Conservation (phyloP, 2,797 vertebrate genomes). For the Falco cherrug region DNA sequence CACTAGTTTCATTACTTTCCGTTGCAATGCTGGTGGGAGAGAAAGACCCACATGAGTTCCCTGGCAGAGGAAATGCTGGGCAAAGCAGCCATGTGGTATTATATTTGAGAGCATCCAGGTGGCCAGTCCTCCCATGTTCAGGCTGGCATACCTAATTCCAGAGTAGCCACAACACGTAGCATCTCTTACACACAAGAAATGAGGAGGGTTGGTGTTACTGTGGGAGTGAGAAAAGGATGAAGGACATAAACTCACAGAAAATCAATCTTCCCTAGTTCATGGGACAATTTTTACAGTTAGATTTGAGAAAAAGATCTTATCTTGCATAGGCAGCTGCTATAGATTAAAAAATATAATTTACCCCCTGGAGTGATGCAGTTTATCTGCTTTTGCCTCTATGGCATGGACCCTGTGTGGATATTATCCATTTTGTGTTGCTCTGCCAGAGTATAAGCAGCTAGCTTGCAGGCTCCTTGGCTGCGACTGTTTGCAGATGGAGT, state of each 20-base stretch:
- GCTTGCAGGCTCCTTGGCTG: neutral
- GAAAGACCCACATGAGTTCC: neutral
- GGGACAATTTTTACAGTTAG: neutral
- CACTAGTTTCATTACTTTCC: neutral
- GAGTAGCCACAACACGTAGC: accelerated
- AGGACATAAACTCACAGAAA: neutral
- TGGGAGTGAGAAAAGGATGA: neutral
- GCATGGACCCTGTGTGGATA: neutral
- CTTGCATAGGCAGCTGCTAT: neutral
- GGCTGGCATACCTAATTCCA: accelerated
- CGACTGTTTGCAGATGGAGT: neutral
- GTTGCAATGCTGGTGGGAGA: neutral
- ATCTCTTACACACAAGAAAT: neutral
- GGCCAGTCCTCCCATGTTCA: neutral
- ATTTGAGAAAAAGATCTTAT: neutral
- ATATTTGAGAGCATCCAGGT: neutral
- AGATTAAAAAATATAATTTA: neutral
- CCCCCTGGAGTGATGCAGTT: neutral
- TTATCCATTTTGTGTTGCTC: neutral
- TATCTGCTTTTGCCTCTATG: neutral
- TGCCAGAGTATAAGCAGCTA: neutral
- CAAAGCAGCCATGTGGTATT: neutral
- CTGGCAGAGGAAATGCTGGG: neutral
- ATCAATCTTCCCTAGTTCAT: neutral
- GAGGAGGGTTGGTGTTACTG: neutral